phyloP scores from a whole-genome alignment of 2,113 vertebrate species.

The Oenanthe oenanthe region DNA sequence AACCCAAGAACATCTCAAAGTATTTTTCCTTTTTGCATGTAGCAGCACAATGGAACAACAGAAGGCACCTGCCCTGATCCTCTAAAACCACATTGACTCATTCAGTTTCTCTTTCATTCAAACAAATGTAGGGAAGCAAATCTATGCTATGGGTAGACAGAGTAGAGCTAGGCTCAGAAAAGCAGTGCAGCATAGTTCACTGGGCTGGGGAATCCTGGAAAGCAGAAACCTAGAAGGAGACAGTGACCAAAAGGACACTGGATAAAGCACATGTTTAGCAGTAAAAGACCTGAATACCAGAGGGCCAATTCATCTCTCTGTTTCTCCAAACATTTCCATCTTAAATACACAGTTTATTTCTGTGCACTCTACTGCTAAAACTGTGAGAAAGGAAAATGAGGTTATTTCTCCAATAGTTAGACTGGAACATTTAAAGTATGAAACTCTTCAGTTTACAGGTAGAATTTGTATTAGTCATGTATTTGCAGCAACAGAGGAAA shows the following conservation, averaged over 20 bases:
- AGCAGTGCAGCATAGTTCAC: neutral
- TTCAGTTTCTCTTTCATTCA: neutral
- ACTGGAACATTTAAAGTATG: neutral
- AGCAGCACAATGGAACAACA: neutral
- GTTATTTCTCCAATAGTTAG: neutral
- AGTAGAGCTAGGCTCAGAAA: neutral
- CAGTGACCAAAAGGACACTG: neutral
- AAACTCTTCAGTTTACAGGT: neutral
- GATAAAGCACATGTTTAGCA: neutral
- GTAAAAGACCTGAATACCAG: neutral
- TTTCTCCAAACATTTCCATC: neutral
- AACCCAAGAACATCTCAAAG: neutral
- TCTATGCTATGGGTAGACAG: neutral
- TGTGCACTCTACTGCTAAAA: neutral
- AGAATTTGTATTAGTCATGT: neutral
- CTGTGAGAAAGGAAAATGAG: neutral
- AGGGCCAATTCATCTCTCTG: neutral
- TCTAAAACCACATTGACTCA: neutral
- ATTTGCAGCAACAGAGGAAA: neutral
- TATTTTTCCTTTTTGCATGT: neutral
- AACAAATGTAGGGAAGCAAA: neutral
- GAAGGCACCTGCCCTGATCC: neutral
- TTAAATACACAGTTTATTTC: neutral
- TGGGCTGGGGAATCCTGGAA: neutral
- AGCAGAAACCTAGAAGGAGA: neutral